phyloP scores from a whole-genome alignment of 2,797 vertebrate genomes.

The Sardinella longiceps region DNA sequence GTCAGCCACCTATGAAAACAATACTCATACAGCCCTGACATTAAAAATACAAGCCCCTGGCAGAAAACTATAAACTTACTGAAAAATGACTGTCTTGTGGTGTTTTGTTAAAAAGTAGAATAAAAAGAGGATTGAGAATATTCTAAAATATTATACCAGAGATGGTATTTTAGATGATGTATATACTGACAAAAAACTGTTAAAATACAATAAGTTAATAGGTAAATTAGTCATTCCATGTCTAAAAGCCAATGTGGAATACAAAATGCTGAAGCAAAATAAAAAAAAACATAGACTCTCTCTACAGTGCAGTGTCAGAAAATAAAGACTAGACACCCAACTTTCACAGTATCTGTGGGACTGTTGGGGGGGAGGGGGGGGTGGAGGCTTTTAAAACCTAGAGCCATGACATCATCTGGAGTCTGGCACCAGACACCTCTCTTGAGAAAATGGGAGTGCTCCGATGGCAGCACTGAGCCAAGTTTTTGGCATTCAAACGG shows the following conservation, averaged over 20 bases:
- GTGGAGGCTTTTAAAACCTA: constrained; percentile 41
- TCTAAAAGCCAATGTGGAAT: not conserved
- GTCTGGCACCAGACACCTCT: constrained; percentile 54
- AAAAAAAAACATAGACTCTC: not conserved
- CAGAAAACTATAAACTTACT: not conserved
- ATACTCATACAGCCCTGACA: not conserved
- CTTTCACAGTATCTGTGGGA: constrained; percentile 35
- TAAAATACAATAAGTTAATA: not conserved
- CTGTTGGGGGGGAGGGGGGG: constrained; percentile 32
- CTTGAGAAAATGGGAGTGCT: constrained; percentile 46
- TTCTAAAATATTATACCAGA: not conserved
- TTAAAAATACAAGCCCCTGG: not conserved
- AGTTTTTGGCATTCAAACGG: constrained; percentile 53
- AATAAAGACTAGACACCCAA: constrained; percentile 52
- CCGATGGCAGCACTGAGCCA: constrained; percentile 47
- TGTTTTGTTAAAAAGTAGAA: not conserved
- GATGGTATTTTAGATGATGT: no score
- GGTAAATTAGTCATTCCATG: no score
- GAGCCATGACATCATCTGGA: constrained; percentile 49
- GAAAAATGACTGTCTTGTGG: not conserved
- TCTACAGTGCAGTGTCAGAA: constrained; percentile 59
- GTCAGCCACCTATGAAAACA: not conserved
- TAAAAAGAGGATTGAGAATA: not conserved
- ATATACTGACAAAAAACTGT: no score
- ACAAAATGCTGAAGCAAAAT: not conserved